phyloP scores from a whole-genome alignment of 2,888 invertebrate genomes.

The Lordiphosa fenestrarum region DNA sequence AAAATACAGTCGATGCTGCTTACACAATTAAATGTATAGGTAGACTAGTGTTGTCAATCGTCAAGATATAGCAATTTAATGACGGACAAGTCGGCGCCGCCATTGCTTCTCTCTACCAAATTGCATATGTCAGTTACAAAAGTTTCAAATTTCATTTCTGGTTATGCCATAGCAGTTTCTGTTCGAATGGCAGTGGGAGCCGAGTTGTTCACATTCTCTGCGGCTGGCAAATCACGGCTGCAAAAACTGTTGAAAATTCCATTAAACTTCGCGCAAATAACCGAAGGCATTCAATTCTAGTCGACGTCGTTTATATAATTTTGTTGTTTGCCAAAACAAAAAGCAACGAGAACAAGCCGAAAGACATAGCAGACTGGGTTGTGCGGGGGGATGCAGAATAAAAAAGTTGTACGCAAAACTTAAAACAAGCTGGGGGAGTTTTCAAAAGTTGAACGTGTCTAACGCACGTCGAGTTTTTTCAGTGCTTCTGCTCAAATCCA shows the following conservation, averaged over 20 bases:
- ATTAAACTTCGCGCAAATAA: slow-evolving; percentile 78
- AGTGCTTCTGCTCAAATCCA: slow-evolving; percentile 20
- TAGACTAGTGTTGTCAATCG: too few species aligned
- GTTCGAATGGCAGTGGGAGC: slow-evolving; percentile 10
- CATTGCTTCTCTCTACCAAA: slow-evolving; percentile 31
- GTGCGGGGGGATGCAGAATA: slow-evolving; percentile 3
- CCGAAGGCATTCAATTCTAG: slow-evolving; percentile 78
- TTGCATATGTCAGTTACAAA: slow-evolving; percentile 68
- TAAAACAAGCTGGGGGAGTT: slow-evolving; percentile 44
- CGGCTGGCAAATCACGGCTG: slow-evolving; percentile 65
- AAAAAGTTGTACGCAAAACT: slow-evolving; percentile 55
- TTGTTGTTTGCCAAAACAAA: slow-evolving; percentile 64
- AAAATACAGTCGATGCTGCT: too few species aligned
- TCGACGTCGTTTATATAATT: slow-evolving; percentile 74
- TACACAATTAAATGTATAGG: too few species aligned
- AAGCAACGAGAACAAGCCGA: slow-evolving; percentile 41
- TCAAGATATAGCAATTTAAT: not conserved
- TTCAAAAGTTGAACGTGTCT: slow-evolving; percentile 41
- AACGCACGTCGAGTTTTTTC: slow-evolving; percentile 16
- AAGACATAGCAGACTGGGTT: slow-evolving; percentile 11
- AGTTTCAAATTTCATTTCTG: slow-evolving; percentile 53
- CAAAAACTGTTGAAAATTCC: slow-evolving; percentile 77
- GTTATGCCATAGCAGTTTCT: slow-evolving; percentile 11
- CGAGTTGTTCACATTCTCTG: slow-evolving; percentile 24
- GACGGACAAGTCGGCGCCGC: not conserved